Conservation (phyloP, 53 echinoderm and acorn worm species). For the Mesocentrotus franciscanus region DNA sequence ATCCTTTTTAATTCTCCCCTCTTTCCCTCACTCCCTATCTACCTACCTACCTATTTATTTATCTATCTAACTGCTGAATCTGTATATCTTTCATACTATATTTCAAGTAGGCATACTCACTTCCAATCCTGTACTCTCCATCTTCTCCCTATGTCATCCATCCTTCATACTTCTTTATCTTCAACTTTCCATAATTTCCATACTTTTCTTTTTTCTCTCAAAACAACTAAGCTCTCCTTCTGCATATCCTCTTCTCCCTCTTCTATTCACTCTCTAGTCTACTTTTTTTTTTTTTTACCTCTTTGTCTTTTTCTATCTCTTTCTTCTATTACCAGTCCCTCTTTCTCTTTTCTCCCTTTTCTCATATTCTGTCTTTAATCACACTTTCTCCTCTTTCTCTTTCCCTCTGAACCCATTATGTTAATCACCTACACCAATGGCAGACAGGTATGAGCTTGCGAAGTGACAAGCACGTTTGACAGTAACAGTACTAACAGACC, state of each 20-base stretch:
- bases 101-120: no score
- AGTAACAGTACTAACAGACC: neutral
- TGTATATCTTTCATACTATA: no score
- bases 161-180: neutral
- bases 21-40: neutral
- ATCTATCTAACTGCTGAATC: neutral
- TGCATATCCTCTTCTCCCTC: neutral
- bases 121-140: no score
- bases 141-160: no score
- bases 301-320: neutral
- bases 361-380: neutral
- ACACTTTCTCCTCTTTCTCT: neutral
- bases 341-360: neutral
- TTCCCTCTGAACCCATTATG: neutral
- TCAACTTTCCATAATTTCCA: neutral
- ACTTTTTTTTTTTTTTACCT: neutral
- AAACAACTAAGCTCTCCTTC: neutral
- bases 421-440: neutral
- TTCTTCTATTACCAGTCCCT: neutral
- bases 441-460: neutral
- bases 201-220: neutral
- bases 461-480: neutral
- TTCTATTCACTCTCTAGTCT: no score
- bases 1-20: neutral
- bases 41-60: neutral